Percentiles rank a stretch among this genome's conserved stretches.
These are phyloP conservation scores for Australoheros facetus DNA, from an alignment of 2,797 vertebrate genomes.

Conservation along the genomic window DNA sequence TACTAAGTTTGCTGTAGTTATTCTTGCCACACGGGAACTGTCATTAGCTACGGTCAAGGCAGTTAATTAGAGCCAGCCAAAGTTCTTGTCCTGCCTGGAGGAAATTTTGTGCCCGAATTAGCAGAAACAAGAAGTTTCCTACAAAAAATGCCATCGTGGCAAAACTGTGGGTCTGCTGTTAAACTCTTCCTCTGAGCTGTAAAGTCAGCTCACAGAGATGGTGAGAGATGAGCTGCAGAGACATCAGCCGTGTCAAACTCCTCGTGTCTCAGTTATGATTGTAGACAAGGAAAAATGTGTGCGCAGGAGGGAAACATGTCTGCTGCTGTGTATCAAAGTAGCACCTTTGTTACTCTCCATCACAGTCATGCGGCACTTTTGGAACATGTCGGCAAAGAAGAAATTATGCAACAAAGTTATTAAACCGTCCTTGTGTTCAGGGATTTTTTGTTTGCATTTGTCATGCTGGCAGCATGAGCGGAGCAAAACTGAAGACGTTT, in stretches of 20 bases:
- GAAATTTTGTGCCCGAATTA: constrained; percentile 6
- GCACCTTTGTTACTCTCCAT: constrained; percentile 11
- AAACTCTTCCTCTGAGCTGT: constrained; percentile 19
- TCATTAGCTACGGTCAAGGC: background rate
- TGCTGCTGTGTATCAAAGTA: constrained; percentile 1
- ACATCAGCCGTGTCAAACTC: constrained; percentile 37
- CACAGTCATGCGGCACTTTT: background rate
- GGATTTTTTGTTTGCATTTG: background rate
- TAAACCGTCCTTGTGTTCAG: background rate
- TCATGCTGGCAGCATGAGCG: background rate
- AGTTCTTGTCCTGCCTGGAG: constrained; percentile 15
- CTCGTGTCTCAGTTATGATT: constrained; percentile 16
- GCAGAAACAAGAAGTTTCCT: constrained; percentile 26
- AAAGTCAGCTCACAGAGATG: constrained; percentile 36
- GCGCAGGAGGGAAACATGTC: background rate
- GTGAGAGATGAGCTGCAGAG: constrained; percentile 45
- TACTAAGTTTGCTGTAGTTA: background rate
- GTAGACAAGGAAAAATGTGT: constrained; percentile 6
- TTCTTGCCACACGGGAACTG: background rate
- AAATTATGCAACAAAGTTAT: constrained; percentile 2
- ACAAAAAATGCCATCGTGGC: constrained; percentile 13
- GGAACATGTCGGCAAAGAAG: background rate
- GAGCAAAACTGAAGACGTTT: background rate
- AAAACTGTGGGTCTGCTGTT: constrained; percentile 22
- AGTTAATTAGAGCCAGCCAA: constrained; percentile 19